A percentile compares a stretch with the other conserved stretches of the same genome.
Conservation (phyloP, 2,797 vertebrate species). For the Amblyopsis hoosieri region DNA sequence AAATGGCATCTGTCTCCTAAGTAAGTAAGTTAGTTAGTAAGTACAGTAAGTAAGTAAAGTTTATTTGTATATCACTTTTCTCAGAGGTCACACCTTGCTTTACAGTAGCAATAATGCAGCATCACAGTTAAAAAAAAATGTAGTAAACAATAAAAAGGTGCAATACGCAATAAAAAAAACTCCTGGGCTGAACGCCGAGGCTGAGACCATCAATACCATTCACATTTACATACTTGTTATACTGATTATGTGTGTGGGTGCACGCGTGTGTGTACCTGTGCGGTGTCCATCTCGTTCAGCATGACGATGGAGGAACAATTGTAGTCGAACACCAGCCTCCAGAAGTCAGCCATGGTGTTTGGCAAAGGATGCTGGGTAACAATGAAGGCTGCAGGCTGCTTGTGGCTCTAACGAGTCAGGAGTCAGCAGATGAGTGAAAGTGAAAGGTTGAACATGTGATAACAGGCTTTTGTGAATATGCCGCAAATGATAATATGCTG, state of each 20-base stretch:
- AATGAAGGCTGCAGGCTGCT: conserved; percentile 96
- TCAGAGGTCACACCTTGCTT: too few species aligned
- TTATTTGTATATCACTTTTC: too few species aligned
- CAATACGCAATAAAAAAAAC: too few species aligned
- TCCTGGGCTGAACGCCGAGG: background rate
- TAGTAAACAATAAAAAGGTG: too few species aligned
- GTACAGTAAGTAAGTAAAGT: too few species aligned
- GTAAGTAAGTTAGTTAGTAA: too few species aligned
- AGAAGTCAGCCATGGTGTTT: conserved; percentile 96
- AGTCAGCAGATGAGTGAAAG: background rate
- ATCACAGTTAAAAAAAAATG: too few species aligned
- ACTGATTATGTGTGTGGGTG: background rate
- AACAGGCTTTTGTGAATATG: background rate
- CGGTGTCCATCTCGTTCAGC: conserved; percentile 96
- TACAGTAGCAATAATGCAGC: too few species aligned
- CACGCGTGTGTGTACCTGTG: conserved; percentile 79
- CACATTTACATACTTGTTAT: conserved; percentile 9
- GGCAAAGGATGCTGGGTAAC: conserved; percentile 97
- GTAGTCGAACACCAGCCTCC: conserved; percentile 97
- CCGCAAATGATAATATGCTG: background rate
- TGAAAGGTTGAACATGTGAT: conserved; percentile 3
- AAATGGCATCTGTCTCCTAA: background rate
- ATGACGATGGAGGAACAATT: conserved; percentile 97
- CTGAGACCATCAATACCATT: conserved; percentile 11
- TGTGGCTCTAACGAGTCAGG: conserved; percentile 85